These are phyloP conservation scores for Galendromus occidentalis DNA, from an alignment of 1,140 invertebrate species.

Conservation along the genomic window DNA sequence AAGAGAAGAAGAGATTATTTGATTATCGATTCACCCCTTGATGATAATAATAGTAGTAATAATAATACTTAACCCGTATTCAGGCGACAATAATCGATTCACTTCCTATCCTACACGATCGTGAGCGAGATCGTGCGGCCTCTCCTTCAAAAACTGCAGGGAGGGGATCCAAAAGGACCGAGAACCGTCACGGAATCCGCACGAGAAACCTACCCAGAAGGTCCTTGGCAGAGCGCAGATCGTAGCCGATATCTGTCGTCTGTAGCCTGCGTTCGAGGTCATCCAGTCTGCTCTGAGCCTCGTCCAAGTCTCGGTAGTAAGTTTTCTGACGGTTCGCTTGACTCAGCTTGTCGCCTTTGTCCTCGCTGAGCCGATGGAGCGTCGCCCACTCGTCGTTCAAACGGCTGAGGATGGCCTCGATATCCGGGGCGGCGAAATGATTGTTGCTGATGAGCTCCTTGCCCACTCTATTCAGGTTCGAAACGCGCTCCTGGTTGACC, in stretches of 20 bases:
- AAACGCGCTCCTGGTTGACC: constrained; percentile 67
- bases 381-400: constrained; percentile 52
- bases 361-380: constrained; percentile 44
- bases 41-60: constrained; percentile 14
- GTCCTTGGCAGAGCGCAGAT: constrained; percentile 68
- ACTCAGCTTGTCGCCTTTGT: constrained; percentile 58
- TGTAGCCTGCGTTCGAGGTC: constrained; percentile 41
- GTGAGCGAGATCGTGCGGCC: too few species aligned
- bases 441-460: constrained; percentile 24
- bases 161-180: too few species aligned
- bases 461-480: constrained; percentile 52
- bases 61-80: too few species aligned
- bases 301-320: constrained; percentile 46
- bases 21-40: too few species aligned
- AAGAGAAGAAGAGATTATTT: neutral
- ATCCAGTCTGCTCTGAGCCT: constrained; percentile 45
- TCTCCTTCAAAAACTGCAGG: too few species aligned
- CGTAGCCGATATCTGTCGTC: constrained; percentile 55
- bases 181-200: too few species aligned
- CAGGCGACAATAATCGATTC: too few species aligned
- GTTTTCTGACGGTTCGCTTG: constrained; percentile 55
- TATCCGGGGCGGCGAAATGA: constrained; percentile 46
- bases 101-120: too few species aligned
- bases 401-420: constrained; percentile 40
- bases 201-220: constrained; percentile 52